Percentiles rank a stretch among this genome's conserved stretches.
Conservation (phyloP, 2,113 vertebrate species). For the Hystrix cristata region DNA sequence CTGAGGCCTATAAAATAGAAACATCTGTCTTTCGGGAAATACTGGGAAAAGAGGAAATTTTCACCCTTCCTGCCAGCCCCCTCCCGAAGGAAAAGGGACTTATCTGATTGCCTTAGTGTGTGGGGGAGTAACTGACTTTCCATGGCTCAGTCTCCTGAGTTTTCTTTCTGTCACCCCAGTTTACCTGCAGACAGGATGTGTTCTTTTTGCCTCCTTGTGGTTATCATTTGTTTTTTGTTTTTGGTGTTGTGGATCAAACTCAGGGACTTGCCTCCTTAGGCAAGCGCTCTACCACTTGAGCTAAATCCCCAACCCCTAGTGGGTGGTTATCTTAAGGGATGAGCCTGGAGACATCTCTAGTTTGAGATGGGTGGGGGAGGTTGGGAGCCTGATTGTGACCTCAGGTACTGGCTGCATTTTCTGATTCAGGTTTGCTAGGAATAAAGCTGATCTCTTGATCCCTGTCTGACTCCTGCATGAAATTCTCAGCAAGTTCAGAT, state of each 20-base stretch:
- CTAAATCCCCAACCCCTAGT: not conserved
- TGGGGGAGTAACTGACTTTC: not conserved
- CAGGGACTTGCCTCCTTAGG: too few relatives aligned
- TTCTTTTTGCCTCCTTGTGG: not conserved
- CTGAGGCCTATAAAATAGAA: constrained; percentile 74
- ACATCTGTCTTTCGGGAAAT: constrained; percentile 77
- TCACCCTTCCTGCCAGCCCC: constrained; percentile 73
- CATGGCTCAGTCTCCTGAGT: not conserved
- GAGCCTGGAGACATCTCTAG: not conserved
- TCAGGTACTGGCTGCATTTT: not conserved
- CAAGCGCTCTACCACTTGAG: too few relatives aligned
- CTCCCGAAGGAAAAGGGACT: constrained; percentile 50
- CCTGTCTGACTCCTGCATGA: not conserved
- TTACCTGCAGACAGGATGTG: not conserved
- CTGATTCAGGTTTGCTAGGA: not conserved
- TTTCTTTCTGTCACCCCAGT: not conserved
- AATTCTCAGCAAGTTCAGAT: constrained; percentile 1
- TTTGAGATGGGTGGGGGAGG: not conserved
- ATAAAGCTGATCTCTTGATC: not conserved
- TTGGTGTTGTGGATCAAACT: too few relatives aligned
- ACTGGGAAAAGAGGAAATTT: constrained; percentile 67
- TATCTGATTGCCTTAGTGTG: constrained; percentile 60
- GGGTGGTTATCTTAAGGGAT: too few relatives aligned
- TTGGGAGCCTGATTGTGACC: not conserved
- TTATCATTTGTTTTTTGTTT: too few relatives aligned